Evolutionary conservation across 2,113 vertebrate species (phyloP), one percentile per base, ranked within the genome.

Genomic region (Bucco capensis): DNA sequence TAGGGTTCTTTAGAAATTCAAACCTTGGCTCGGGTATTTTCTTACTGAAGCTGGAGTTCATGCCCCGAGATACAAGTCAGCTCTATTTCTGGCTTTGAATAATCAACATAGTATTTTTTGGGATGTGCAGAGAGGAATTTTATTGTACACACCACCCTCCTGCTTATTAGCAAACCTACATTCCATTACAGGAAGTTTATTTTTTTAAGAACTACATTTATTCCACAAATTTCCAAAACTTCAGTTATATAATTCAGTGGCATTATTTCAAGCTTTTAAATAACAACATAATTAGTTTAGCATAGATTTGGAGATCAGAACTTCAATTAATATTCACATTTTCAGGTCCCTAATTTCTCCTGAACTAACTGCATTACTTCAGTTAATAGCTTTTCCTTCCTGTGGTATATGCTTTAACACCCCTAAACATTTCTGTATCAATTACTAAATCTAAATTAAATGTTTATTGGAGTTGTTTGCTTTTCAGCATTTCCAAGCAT

Each of bases 371-470:
- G 8, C 30, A 87, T 82, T 66, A 86, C 88, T 79, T 86, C 40
- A 66, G 33, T 89, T 96, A 91, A 96, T 96, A 95, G 80, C 37
- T 91, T 95, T 93, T 93, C 60, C 84, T 79, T 91, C 88, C 86
- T 92, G 38, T 49, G 73, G 33, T 71, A 70, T 46, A 95, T 49
- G 50, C 76, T 25, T 92, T 95, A 95, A 89, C 65, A 72, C 77
- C 75, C 66, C 88, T 61, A 91, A 50, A 56, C 77, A 86, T 91
- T 96, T 94, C 78, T 66, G 31, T 82, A 88, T 89, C 73, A 95
- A 88, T 95, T 95, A 88, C 85, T 76, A 96, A 95, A 92, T 90
- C 58, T 90, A 89, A 96, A 95, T 95, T 96, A 96, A 97, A 92
- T 78, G 76, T 94, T 97, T 94, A 93, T 78, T 77, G 24, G 78